A percentile compares a stretch with the other conserved stretches of the same genome.
Conservation (phyloP, 2,797 vertebrate genomes). For the Lophotriccus pileatus region DNA sequence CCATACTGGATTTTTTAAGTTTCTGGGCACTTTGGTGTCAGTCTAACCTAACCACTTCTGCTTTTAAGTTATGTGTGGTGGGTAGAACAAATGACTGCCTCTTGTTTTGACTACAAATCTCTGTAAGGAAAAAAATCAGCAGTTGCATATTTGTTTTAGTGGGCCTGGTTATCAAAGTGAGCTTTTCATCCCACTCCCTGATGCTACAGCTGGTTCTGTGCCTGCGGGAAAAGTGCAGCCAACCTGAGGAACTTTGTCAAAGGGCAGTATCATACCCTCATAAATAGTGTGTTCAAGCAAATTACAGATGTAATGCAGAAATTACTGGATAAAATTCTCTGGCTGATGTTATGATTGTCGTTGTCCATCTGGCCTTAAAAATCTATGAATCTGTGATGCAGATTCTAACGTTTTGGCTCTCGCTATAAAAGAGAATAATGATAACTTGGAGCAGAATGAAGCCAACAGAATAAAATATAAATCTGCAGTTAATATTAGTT, state of each 20-base stretch:
- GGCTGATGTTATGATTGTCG: neutral
- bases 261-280: neutral
- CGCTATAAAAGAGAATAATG: neutral
- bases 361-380: constrained; percentile 54
- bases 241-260: neutral
- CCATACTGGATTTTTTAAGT: neutral
- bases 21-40: neutral
- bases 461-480: constrained; percentile 39
- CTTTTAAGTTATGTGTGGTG: neutral
- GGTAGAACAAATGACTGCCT: neutral
- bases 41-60: neutral
- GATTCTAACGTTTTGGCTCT: neutral
- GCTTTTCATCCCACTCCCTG: neutral
- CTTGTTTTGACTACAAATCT: neutral
- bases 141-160: neutral
- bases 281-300: constrained; percentile 19
- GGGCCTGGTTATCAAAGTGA: accelerated
- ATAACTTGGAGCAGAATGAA: constrained; percentile 18
- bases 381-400: neutral
- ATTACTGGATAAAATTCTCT: constrained; percentile 14
- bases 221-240: neutral
- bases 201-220: neutral
- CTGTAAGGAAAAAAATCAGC: neutral
- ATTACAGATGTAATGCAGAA: neutral
- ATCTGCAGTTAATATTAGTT: constrained; percentile 54